Evolutionary conservation across 2,797 vertebrate species (phyloP), one percentile per base, ranked within the genome.

Genomic region (Nyctibius grandis): DNA sequence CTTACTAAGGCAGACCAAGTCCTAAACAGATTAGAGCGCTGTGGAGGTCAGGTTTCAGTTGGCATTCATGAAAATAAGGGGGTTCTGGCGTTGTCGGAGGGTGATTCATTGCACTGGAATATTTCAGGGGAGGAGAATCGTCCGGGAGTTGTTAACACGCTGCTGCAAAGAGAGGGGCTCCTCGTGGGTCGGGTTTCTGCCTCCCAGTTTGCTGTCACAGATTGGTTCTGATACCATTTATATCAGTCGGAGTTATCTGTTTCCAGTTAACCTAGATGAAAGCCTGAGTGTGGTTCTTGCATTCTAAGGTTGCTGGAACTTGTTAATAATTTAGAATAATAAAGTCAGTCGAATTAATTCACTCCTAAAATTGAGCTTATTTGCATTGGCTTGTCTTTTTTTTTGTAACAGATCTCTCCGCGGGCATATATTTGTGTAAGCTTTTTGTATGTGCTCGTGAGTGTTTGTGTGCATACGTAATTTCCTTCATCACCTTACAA

Each of bases 261-360:
- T 95, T 87, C 64, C 81, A 85, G 64, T 85, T 94, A 93, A 67
- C 63, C 48, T 38, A 60, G 68, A 82, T 67, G 80, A 88, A 93
- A 97, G 80, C 73, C 74, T 0, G 2, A 65, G n/a, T 42, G 45
- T 53, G 54, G 48, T 79, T 93, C 54, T 61, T 75, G 72, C 59
- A 26, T 85, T 86, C 86, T 80, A 53, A 90, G 51, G 76, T 92
- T 91, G 91, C 93, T 94, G 70, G 63, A 85, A 94, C 86, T 92
- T 88, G 88, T 93, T 95, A 95, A 96, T 94, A 93, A 95, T 95
- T 92, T 72, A 92, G 84, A 91, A 82, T 72, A 95, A 94, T 94
- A 59, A 60, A 93, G 70, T 50, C 63, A 83, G 69, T 53, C 85
- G 67, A 74, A 95, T 88, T 53, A 95, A 95, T 92, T 88, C 82